Evolutionary conservation across 1,140 invertebrate genomes (phyloP), one percentile per base, ranked within the genome.

Genomic region (Glomeris maerens): DNA sequence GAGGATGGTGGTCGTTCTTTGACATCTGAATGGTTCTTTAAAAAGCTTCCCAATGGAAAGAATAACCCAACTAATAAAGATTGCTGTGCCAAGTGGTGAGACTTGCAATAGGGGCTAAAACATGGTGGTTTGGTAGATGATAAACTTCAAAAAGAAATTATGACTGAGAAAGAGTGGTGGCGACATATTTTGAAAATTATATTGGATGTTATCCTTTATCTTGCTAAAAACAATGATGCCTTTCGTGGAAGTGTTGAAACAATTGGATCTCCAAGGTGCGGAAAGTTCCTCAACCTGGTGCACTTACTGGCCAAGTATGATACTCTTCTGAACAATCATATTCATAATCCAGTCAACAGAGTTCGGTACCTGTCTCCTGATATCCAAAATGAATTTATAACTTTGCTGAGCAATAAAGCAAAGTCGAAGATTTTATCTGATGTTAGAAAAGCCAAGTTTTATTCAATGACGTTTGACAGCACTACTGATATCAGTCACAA

Each of bases 341-440:
- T 54, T 29, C 27, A 36, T 17, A 54, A 31, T 29, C 10, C 31
- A 41, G 42, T 25, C 2, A 52, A 39, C 29, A 17, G 7, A 29
- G 17, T 17, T 20, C 28, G 22, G 25, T 54, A 55, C 21, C 27
- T 53, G 17, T 44, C 49, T 10, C 41, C 50, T 13, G 50, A 1
- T 2, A 57, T 52, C 17, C 55, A 56, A 44, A 52, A 57, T 42
- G 36, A 56, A 44, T 39, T 57, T 20, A 47, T 57, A 14, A 21
- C 25, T 2, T 20, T 55, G 26, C 10, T 57, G 14, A 50, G 36
- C n/a, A 21, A 29, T 5, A 27, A 26, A 41, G 39, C 51, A 5
- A 54, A 27, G 23, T 44, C 42, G n/a, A 41, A 46, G 27, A 55
- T 55, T 27, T 31, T 54, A 7, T 5, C 22, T 17, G 14, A 47